Evolutionary conservation across 2,797 vertebrate genomes (phyloP), one percentile per base, ranked within the genome.

Genomic region (Apodemus agrarius): DNA sequence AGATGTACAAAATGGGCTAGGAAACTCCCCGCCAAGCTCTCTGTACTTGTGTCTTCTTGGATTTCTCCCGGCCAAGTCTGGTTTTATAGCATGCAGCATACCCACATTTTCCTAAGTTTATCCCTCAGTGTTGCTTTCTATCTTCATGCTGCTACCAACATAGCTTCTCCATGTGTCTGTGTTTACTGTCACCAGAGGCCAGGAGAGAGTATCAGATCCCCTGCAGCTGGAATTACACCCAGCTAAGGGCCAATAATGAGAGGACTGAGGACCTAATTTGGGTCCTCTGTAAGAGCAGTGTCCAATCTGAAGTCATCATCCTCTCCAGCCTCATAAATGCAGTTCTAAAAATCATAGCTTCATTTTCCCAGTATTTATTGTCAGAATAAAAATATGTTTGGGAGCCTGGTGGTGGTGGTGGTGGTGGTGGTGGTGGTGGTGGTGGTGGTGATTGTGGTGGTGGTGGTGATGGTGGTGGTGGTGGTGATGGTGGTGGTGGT

Each of bases 311-410:
- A 59, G 34, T 34, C n/a, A 17, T 26, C n/a, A n/a, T 59, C 80
- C 26, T 82, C 37, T 61, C 57, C 80, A 61, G 80, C 57, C 22
- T 82, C 24, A 43, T 40, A 65, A 65, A 65, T 65, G 40, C 3
- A 84, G 59, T 43, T 63, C 43, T 46, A 13, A 83, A 83, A 75
- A 65, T 34, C 31, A 9, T 65, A 34, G 59, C 14, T 91, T 96
- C 26, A 8, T 93, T 94, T 96, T 95, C 37, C 43, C 88, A 2
- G 92, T n/a, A 82, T 52, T 91, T 72, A n/a, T 78, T 31, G 59
- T 31, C 43, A 89, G 43, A 72, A 85, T 96, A 92, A 96, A 94
- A 85, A 93, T 75, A 10, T 24, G 65, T 65, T 65, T 63, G 63
- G 57, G 69, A 72, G 34, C n/a, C 9, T 1, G 34, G 16, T n/a